phyloP scores from a whole-genome alignment of 2,797 vertebrate species.

The Pachyuromys duprasi region DNA sequence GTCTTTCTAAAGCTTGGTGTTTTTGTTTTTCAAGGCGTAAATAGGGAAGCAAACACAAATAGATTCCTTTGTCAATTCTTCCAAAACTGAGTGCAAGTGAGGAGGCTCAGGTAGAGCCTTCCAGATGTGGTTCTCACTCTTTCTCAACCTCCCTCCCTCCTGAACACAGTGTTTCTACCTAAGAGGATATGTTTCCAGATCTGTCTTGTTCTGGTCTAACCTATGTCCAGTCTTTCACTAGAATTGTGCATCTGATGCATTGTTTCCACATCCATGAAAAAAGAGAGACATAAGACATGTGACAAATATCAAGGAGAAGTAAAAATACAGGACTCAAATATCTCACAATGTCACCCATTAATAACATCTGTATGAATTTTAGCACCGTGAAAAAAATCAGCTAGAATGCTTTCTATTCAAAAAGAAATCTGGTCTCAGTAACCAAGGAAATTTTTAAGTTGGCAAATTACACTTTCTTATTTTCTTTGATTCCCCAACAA shows the following conservation, averaged over 20 bases:
- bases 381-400: neutral
- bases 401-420: constrained; percentile 28
- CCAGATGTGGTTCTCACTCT: accelerated
- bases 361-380: neutral
- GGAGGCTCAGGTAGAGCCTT: neutral
- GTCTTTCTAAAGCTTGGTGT: neutral
- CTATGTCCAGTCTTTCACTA: neutral
- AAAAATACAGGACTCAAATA: neutral
- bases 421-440: constrained; percentile 45
- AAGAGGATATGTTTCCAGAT: neutral
- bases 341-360: neutral
- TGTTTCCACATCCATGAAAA: neutral
- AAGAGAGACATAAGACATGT: neutral
- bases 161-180: neutral
- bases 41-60: neutral
- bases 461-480: constrained; percentile 66
- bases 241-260: neutral
- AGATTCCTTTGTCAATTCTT: neutral
- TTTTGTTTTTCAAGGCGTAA: neutral
- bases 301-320: neutral
- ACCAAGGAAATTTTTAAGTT: constrained; percentile 64
- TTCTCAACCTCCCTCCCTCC: neutral
- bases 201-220: neutral
- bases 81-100: neutral
- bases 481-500: constrained; percentile 72